Evolutionary conservation across 2,888 invertebrate genomes (phyloP).

Genomic region (Caenorhabditis sp.): DNA sequence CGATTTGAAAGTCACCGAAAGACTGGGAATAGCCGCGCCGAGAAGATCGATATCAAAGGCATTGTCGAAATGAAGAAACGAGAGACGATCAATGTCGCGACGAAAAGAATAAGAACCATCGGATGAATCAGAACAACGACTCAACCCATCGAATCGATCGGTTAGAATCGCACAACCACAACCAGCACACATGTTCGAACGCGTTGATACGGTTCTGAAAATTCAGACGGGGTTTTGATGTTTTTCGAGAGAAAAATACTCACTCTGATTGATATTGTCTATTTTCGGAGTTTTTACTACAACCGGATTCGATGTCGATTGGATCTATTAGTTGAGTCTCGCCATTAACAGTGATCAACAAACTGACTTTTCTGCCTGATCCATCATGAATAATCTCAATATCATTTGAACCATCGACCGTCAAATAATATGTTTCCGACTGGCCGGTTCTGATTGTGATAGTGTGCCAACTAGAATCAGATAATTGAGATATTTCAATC

Average conservation of each 20-base stretch:
- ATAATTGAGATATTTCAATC: slow-evolving; percentile 35
- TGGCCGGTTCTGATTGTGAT: slow-evolving; percentile 23
- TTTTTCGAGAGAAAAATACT: slow-evolving; percentile 3
- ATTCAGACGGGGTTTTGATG: neutral
- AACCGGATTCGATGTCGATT: slow-evolving; percentile 18
- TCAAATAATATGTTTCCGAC: slow-evolving; percentile 27
- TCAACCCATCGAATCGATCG: slow-evolving; percentile 30
- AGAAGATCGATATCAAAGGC: slow-evolving; percentile 30
- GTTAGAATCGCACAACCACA: slow-evolving; percentile 35
- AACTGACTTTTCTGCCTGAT: slow-evolving; percentile 23
- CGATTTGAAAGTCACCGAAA: slow-evolving; percentile 39
- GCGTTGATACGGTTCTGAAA: slow-evolving; percentile 25
- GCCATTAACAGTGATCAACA: slow-evolving; percentile 24
- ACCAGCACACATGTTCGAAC: slow-evolving; percentile 21
- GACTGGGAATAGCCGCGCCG: slow-evolving; percentile 28
- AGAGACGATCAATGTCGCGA: slow-evolving; percentile 45
- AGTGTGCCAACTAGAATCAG: slow-evolving; percentile 51
- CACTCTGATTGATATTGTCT: slow-evolving; percentile 11
- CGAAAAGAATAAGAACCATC: slow-evolving; percentile 27
- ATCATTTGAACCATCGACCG: slow-evolving; percentile 25
- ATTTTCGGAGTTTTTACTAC: neutral
- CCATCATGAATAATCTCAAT: slow-evolving; percentile 21
- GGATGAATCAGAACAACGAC: slow-evolving; percentile 19
- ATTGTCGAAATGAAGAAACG: slow-evolving; percentile 43
- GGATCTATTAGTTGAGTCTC: slow-evolving; percentile 38